Conservation (phyloP, 2,888 invertebrate genomes). For the Hydrotaea diabolus region DNA sequence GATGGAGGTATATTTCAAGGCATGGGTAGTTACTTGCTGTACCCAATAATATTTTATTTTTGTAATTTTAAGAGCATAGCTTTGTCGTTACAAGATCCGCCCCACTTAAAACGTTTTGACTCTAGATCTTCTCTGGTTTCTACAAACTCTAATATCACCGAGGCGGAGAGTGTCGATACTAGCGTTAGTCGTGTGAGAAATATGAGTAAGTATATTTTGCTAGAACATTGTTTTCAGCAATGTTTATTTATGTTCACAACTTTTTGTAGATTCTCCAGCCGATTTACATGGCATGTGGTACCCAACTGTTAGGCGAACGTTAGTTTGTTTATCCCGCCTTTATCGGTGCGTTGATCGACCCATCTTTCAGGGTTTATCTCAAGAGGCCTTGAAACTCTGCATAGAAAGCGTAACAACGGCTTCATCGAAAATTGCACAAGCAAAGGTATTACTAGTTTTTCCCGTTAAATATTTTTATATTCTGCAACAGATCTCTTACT, state of each 20-base stretch:
- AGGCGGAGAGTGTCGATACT: slow-evolving; percentile 85
- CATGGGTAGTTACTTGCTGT: no score
- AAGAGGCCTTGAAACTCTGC: slow-evolving; percentile 96
- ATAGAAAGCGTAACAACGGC: slow-evolving; percentile 94
- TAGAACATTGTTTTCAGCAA: no score
- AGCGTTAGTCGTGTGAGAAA: slow-evolving; percentile 75
- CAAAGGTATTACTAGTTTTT: slow-evolving; percentile 82
- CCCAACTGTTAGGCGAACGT: slow-evolving; percentile 96
- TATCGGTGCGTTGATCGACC: slow-evolving; percentile 94
- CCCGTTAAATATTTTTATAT: neutral
- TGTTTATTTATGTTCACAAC: no score
- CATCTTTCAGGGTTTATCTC: slow-evolving; percentile 97
- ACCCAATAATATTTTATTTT: neutral
- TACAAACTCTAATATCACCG: slow-evolving; percentile 85
- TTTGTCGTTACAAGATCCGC: slow-evolving; percentile 84
- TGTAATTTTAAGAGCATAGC: slow-evolving; percentile 83
- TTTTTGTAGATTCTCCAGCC: slow-evolving; percentile 88
- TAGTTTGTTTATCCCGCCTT: slow-evolving; percentile 96
- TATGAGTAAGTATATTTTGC: slow-evolving; percentile 74
- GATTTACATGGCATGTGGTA: slow-evolving; percentile 99
- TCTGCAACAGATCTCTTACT: neutral
- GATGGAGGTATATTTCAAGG: slow-evolving; percentile 89
- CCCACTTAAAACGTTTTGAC: slow-evolving; percentile 83
- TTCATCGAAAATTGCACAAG: slow-evolving; percentile 87
- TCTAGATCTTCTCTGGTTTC: slow-evolving; percentile 87